Base-by-base conservation (phyloP, 2,888 invertebrate genomes). In the Neuroscelio doddi region DNA sequence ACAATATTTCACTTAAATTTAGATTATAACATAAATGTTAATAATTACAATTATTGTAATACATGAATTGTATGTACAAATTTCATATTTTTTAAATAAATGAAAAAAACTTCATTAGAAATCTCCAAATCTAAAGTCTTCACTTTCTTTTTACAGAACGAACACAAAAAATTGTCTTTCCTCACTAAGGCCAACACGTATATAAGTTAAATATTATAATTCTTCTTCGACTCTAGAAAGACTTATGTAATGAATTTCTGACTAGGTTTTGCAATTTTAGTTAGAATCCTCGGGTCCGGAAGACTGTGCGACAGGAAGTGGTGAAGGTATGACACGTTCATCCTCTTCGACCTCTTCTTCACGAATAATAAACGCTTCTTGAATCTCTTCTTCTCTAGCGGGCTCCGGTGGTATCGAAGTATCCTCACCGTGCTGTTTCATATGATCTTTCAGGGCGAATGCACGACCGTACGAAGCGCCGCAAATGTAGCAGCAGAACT, bases 391-490 rank as follows among this genome's bases (percentile, higher is more conserved):
- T 50, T 82, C 83, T 1, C 77, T 69, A 0, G 79, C 74, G 0
- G 82, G 78, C 24, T 83, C 84, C 1, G 81, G 82, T 0, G 79
- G 74, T 1, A 57, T 9, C 3, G 80, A 52, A 4, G 80, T 81
- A 8, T 85, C 83, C 5, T 84, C 84, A 74, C 91, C 92, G n/a
- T 88, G 89, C n/a, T n/a, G n/a, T n/a, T n/a, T n/a, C n/a, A n/a
- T 83, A 78, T 93, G 93, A 80, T 91, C 91, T 53, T 90, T 90
- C 7, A 93, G 84, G 0, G 93, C 93, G 83, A 92, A 93, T 0
- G 90, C 88, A 1, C 93, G 86, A 7, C 92, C 92, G 80, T 93
- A 93, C 27, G 90, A 90, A 0, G 93, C 93, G 0, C 93, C 93
- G 79, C 93, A 93, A 47, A 90, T 81, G 56, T 86, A 83, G 74